Evolutionary conservation across 2,888 invertebrate genomes (phyloP).

Genomic region (Oscheius sp.): DNA sequence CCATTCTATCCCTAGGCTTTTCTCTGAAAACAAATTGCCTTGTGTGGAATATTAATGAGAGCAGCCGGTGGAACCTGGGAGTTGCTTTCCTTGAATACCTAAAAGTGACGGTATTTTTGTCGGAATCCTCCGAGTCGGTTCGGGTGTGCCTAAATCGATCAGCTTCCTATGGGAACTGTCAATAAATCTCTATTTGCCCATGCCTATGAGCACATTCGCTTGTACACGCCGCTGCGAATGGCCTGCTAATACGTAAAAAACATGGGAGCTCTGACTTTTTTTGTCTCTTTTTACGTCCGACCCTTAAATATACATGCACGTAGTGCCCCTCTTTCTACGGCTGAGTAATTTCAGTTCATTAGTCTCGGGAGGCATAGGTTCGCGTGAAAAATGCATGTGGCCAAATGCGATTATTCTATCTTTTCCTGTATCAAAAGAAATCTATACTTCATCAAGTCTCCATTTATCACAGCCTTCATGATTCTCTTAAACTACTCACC

Average conservation of each 20-base stretch:
- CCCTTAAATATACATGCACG: too few relatives aligned
- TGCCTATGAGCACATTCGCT: slow-evolving; percentile 37
- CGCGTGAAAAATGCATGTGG: too few relatives aligned
- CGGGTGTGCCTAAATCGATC: slow-evolving; percentile 14
- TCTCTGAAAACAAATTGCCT: not conserved
- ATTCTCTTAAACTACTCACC: not conserved
- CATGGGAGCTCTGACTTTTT: too few relatives aligned
- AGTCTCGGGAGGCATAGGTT: too few relatives aligned
- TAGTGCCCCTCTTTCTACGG: too few relatives aligned
- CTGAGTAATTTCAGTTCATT: too few relatives aligned
- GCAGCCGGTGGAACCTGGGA: not conserved
- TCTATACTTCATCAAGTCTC: too few relatives aligned
- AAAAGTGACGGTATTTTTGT: slow-evolving; percentile 16
- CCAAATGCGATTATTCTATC: too few relatives aligned
- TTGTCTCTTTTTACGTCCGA: too few relatives aligned
- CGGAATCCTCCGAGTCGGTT: slow-evolving; percentile 13
- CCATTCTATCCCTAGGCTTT: not conserved
- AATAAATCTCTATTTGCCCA: slow-evolving; percentile 37
- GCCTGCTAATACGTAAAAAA: not conserved
- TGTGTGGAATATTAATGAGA: slow-evolving; percentile 21
- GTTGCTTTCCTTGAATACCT: not conserved
- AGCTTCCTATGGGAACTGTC: slow-evolving; percentile 36
- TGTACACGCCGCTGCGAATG: slow-evolving; percentile 31
- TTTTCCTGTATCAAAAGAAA: too few relatives aligned
- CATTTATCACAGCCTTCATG: not conserved